Base-by-base conservation (phyloP, 2,888 invertebrate species). In the Cabera pusaria region DNA sequence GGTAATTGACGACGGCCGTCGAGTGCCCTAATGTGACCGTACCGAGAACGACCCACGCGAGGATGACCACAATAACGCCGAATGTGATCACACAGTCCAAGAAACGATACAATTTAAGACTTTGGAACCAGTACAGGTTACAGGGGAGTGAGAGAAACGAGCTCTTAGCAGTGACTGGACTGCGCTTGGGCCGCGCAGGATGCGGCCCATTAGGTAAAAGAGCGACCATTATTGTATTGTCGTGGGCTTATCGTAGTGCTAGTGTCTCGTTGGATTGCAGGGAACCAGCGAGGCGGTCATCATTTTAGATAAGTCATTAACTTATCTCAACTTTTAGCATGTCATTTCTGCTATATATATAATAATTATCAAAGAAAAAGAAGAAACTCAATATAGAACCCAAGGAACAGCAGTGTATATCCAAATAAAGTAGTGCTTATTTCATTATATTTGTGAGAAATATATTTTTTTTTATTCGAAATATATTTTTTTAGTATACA, bases 171-270 rank as follows among this genome's bases (percentile, higher is more conserved):
- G 76, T 81, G 84, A 88, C 85, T 86, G 85, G 80, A 73, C 75
- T 72, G 81, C 78, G 80, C 74, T 68, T 72, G 71, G 64, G 54
- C 52, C 66, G 67, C 52, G 70, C 87, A 87, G 88, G 87, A 87
- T 86, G 82, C 68, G 64, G 49, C 52, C 85, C 77, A 86, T 88
- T 87, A 86, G 77, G 75, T 77, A 70, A 72, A 80, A 75, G 78
- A 80, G 75, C 83, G 77, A 59, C 80, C 82, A 85, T 87, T 84
- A 86, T 82, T 80, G 83, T 83, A 86, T 87, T 88, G 87, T 85
- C 81, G 85, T 77, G 80, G 80, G 83, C 72, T 79, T 82, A 77
- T 79, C 74, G 82, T 80, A 77, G 72, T 73, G 69, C 73, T 71
- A 67, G 75, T 74, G 71, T 81, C 81, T 82, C 73, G 64, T 75